A percentile compares a stretch with the other conserved stretches of the same genome.
phyloP scores from a whole-genome alignment of 2,113 vertebrate species.

The Notiomystis cincta region DNA sequence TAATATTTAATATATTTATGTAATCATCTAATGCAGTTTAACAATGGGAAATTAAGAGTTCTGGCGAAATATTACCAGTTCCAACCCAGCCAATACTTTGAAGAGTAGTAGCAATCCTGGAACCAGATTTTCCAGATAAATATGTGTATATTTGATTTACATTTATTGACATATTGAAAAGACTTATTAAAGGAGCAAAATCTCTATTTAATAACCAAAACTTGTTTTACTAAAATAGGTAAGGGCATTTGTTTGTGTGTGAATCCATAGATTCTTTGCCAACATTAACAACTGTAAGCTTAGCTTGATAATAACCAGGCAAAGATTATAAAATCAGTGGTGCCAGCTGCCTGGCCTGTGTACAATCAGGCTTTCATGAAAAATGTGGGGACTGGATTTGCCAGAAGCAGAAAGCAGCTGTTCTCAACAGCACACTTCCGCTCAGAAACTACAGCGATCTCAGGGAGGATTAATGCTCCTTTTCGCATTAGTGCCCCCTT shows the following conservation, averaged over 20 bases:
- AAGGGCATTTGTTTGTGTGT: not conserved
- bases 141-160: not conserved
- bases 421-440: not conserved
- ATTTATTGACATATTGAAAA: not conserved
- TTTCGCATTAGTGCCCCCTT: not conserved
- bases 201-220: not conserved
- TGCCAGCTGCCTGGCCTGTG: constrained; percentile 18
- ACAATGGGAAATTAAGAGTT: not conserved
- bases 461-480: not conserved
- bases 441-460: not conserved
- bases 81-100: not conserved
- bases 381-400: constrained; percentile 7
- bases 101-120: not conserved
- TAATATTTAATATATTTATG: not conserved
- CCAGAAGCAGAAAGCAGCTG: constrained; percentile 20
- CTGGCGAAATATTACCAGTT: not conserved
- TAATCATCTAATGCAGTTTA: not conserved
- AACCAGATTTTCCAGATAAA: not conserved
- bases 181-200: not conserved
- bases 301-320: not conserved
- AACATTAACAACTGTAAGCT: constrained; percentile 5
- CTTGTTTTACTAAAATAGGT: not conserved
- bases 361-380: constrained; percentile 37
- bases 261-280: not conserved
- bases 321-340: constrained; percentile 17